These are phyloP conservation scores for Eurypyga helias DNA, from an alignment of 2,113 vertebrate genomes.

Conservation along the genomic window DNA sequence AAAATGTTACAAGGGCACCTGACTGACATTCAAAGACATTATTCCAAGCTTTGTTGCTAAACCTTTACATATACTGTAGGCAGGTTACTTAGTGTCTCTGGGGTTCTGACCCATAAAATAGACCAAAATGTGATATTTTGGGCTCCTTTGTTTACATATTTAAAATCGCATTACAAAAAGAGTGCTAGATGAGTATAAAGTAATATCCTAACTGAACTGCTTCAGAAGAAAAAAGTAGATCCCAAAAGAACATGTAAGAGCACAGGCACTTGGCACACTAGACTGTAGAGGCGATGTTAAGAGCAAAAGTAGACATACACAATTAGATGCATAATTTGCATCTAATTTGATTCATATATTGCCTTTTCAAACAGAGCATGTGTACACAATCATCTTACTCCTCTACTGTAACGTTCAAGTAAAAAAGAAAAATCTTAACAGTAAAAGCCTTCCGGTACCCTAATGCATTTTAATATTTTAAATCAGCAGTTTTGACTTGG, in stretches of 20 bases:
- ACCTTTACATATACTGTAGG: background rate
- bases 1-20: background rate
- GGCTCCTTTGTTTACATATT: background rate
- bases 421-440: background rate
- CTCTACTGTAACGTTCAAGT: background rate
- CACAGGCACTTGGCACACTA: background rate
- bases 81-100: background rate
- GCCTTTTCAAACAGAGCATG: background rate
- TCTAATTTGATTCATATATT: background rate
- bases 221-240: background rate
- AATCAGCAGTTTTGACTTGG: conserved; percentile 14
- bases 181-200: background rate
- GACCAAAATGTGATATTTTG: background rate
- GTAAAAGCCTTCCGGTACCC: background rate
- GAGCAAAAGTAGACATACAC: background rate
- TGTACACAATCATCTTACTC: background rate
- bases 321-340: background rate
- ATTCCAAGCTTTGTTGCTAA: background rate
- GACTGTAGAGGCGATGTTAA: background rate
- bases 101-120: background rate
- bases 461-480: conserved; percentile 46
- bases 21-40: background rate
- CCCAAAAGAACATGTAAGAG: background rate
- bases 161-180: background rate
- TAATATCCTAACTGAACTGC: background rate